phyloP scores from a whole-genome alignment of 2,797 vertebrate genomes.

The Iguana delicatissima region DNA sequence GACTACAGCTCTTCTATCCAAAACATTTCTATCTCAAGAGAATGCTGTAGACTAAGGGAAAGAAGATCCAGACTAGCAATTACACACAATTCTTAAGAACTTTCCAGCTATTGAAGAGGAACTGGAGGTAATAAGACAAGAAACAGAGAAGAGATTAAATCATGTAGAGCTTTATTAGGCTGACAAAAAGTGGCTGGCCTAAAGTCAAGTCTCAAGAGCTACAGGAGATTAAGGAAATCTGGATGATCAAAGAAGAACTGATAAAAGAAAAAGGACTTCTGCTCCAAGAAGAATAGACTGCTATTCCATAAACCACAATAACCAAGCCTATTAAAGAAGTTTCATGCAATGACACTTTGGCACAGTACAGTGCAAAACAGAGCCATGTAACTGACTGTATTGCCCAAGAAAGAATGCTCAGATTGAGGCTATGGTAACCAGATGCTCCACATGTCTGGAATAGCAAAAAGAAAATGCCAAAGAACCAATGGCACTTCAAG shows the following conservation, averaged over 20 bases:
- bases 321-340: not conserved
- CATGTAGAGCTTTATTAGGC: not conserved
- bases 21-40: not conserved
- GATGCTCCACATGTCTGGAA: slow-evolving; percentile 1
- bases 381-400: not conserved
- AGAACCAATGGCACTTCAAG: not conserved
- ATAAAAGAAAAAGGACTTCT: not conserved
- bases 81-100: not conserved
- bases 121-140: not conserved
- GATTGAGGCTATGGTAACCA: not conserved
- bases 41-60: not conserved
- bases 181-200: not conserved
- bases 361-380: not conserved
- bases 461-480: slow-evolving; percentile 20
- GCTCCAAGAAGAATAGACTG: not conserved
- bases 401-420: not conserved
- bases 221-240: not conserved
- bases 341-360: not conserved
- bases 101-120: not conserved
- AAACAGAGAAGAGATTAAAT: slow-evolving; percentile 2
- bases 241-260: not conserved
- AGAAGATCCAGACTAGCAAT: not conserved
- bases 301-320: not conserved
- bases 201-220: not conserved
- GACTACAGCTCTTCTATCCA: not conserved